Evolutionary conservation across 2,797 vertebrate genomes (phyloP).

Genomic region (Xenops minutus): DNA sequence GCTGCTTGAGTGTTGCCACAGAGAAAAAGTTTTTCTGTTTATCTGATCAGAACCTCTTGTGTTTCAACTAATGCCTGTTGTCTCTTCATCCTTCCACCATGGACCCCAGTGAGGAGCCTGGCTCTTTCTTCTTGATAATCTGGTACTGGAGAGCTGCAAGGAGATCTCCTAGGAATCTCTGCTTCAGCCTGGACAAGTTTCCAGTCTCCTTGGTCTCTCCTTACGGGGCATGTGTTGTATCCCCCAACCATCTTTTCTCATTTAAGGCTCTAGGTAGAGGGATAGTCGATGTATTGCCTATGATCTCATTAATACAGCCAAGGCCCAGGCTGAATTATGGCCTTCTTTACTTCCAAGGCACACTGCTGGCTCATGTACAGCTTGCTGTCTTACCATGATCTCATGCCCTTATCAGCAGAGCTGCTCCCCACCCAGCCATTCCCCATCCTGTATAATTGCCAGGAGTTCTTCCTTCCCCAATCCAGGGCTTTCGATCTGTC

Average conservation of each 20-base stretch:
- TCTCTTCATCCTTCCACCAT: not conserved
- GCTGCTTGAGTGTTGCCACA: not conserved
- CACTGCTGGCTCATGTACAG: not conserved
- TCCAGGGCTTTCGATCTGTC: not conserved
- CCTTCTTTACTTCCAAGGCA: not conserved
- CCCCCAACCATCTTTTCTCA: not conserved
- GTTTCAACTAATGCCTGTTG: not conserved
- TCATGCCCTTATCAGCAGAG: not conserved
- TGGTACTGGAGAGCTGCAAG: not conserved
- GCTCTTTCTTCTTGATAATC: not conserved
- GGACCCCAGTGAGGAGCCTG: not conserved
- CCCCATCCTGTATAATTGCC: not conserved
- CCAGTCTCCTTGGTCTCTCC: not conserved
- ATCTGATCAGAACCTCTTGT: not conserved
- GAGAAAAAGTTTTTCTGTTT: not conserved
- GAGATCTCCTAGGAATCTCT: not conserved
- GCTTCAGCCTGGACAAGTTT: not conserved
- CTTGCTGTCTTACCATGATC: not conserved
- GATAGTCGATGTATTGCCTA: not conserved
- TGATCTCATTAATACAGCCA: not conserved
- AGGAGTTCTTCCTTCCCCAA: not conserved
- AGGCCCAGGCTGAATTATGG: not conserved
- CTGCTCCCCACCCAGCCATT: not conserved
- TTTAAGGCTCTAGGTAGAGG: not conserved
- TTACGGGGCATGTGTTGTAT: not conserved